These are phyloP conservation scores for Strigamia crassipes DNA, from an alignment of 2,888 invertebrate genomes.

Conservation along the genomic window DNA sequence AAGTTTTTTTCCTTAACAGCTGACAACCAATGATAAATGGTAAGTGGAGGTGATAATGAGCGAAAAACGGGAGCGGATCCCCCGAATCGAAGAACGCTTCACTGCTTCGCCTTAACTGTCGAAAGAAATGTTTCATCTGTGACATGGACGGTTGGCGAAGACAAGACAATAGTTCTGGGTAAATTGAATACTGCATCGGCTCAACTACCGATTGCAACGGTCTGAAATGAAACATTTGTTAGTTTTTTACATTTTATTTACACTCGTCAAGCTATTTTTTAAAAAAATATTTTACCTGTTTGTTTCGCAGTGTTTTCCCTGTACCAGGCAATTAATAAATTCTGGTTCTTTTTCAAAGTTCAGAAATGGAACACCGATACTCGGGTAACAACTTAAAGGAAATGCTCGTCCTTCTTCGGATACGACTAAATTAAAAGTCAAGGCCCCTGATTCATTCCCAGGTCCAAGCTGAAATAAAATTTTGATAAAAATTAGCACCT, in stretches of 20 bases:
- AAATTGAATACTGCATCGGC: neutral
- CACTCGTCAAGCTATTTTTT: neutral
- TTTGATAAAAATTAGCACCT: neutral
- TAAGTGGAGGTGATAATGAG: slow-evolving; percentile 50
- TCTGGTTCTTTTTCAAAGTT: slow-evolving; percentile 17
- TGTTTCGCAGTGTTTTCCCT: neutral
- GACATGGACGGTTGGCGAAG: neutral
- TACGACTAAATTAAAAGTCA: slow-evolving; percentile 12
- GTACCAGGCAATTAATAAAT: slow-evolving; percentile 29
- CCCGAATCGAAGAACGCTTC: slow-evolving; percentile 48
- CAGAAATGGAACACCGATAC: neutral
- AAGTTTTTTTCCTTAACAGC: neutral
- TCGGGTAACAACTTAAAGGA: slow-evolving; percentile 7
- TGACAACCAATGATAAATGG: slow-evolving; percentile 47
- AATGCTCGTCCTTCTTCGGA: slow-evolving; percentile 25
- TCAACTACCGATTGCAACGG: neutral
- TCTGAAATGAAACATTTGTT: neutral
- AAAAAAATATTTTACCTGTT: neutral
- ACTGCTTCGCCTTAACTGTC: slow-evolving; percentile 44
- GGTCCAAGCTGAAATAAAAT: slow-evolving; percentile 16
- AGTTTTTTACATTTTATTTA: neutral
- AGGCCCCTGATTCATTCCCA: slow-evolving; percentile 11
- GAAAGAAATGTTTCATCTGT: slow-evolving; percentile 33
- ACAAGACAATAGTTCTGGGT: neutral
- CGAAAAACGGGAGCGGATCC: slow-evolving; percentile 50